phyloP scores from a whole-genome alignment of 2,888 invertebrate species.

The Empis livida region DNA sequence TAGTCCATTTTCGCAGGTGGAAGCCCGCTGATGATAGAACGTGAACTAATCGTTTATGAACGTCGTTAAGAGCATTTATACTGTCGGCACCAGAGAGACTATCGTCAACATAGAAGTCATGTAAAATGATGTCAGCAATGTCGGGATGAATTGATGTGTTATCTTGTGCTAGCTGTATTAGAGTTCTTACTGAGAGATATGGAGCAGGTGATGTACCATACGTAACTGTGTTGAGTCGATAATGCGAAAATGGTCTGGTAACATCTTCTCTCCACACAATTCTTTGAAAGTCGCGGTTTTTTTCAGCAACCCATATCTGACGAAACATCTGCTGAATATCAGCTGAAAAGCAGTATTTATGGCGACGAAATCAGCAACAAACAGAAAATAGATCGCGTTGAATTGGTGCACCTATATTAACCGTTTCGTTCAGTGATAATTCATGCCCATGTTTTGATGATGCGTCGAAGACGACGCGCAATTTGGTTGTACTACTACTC shows the following conservation, averaged over 20 bases:
- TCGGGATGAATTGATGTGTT: conserved; percentile 6
- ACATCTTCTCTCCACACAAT: conserved; percentile 11
- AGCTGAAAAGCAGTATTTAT: conserved; percentile 9
- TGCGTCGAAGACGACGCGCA: conserved; percentile 9
- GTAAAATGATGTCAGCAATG: conserved; percentile 7
- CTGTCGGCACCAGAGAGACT: conserved; percentile 7
- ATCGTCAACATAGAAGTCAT: conserved; percentile 14
- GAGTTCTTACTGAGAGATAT: conserved; percentile 10
- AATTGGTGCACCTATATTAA: conserved; percentile 8
- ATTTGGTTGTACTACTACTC: conserved; percentile 10
- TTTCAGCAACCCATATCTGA: conserved; percentile 10
- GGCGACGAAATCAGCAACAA: conserved; percentile 11
- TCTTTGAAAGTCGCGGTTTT: conserved; percentile 10
- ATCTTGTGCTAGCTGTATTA: conserved; percentile 10
- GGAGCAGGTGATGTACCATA: conserved; percentile 12
- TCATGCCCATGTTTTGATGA: conserved; percentile 2
- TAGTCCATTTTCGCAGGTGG: conserved; percentile 5
- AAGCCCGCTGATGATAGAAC: too few species aligned
- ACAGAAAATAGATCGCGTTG: conserved; percentile 10
- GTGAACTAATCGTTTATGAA: not conserved
- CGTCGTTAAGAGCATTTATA: not conserved
- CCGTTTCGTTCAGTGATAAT: too few species aligned
- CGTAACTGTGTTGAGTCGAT: conserved; percentile 11
- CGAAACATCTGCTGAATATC: conserved; percentile 13
- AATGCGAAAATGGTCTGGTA: conserved; percentile 5